Evolutionary conservation across 2,113 vertebrate genomes (phyloP), one percentile per base, ranked within the genome.

Genomic region (Turdus rufiventris): DNA sequence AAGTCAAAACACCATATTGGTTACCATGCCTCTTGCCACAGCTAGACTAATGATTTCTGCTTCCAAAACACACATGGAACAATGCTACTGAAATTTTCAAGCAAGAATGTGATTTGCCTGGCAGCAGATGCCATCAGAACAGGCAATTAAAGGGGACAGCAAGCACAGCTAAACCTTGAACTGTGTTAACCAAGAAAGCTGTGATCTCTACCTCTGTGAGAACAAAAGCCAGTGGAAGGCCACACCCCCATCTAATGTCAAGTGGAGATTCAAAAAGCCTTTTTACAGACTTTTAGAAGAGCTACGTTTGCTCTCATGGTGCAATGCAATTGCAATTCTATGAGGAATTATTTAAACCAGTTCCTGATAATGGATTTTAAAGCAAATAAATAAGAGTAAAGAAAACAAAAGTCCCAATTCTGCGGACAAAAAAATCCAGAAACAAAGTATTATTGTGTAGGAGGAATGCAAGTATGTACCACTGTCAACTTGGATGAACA

Each of bases 381-480:
- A 85, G 54, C 58, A 93, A 92, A 56, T 60, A 81, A 67, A 19
- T 25, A 56, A 38, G 28, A 73, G 18, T 34, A 70, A 70, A 82
- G 12, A 77, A 61, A 90, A 78, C 14, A 75, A 40, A 58, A 71
- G 11, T 34, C 63, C 80, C 26, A 29, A 18, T 86, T 92, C 34
- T 66, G 15, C 38, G 74, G 29, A 66, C 16, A 84, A 94, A 85
- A 75, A 48, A 74, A 57, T 4, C 45, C 57, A 79, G 60, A 85
- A 91, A 63, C 56, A 63, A 88, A 2, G 19, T 34, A 75, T 58
- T 79, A 68, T 12, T 85, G 57, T 48, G 73, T 89, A 53, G 74
- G 81, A 95, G 21, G 87, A 89, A 81, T 33, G 19, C 57, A 96
- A 78, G 70, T 43, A 95, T 21, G 45, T 29, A 78, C 56, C 57